These are phyloP conservation scores for Drosophila siamana DNA, from an alignment of 2,888 invertebrate species.

Conservation along the genomic window DNA sequence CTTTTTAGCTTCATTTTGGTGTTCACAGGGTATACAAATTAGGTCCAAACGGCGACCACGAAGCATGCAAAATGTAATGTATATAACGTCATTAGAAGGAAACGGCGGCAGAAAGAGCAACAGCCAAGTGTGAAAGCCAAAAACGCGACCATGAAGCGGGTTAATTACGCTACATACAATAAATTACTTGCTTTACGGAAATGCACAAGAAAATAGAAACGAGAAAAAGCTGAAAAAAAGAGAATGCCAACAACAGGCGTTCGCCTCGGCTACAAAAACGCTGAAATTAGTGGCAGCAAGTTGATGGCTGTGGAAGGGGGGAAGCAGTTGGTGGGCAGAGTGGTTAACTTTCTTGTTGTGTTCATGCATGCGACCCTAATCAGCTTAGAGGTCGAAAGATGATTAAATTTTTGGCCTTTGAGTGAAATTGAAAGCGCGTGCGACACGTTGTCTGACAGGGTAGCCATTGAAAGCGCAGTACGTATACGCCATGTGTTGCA, in stretches of 20 bases:
- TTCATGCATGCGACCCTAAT: slow-evolving; percentile 66
- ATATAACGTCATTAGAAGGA: slow-evolving; percentile 50
- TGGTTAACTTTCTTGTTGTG: background rate
- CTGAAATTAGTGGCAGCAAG: slow-evolving; percentile 9
- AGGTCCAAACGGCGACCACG: slow-evolving; percentile 16
- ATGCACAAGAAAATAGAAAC: slow-evolving; percentile 21
- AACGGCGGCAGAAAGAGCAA: background rate
- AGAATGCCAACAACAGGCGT: background rate
- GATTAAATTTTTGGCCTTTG: slow-evolving; percentile 71
- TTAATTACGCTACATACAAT: slow-evolving; percentile 79
- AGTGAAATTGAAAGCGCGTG: slow-evolving; percentile 46
- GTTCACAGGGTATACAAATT: slow-evolving; percentile 35
- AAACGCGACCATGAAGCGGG: slow-evolving; percentile 60
- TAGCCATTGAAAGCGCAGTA: slow-evolving; percentile 59
- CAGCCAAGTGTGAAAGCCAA: slow-evolving; percentile 61
- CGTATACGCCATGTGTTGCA: slow-evolving; percentile 75
- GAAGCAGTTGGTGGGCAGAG: background rate
- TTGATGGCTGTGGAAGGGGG: background rate
- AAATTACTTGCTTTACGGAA: slow-evolving; percentile 66
- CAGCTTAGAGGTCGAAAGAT: slow-evolving; percentile 73
- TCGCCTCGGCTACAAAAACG: background rate
- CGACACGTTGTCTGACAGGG: slow-evolving; percentile 44
- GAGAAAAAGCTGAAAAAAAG: background rate
- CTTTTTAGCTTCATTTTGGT: background rate
- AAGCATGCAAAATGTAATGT: slow-evolving; percentile 44